Base-by-base conservation (phyloP, 2,113 vertebrate species). In the Erinaceus europaeus region DNA sequence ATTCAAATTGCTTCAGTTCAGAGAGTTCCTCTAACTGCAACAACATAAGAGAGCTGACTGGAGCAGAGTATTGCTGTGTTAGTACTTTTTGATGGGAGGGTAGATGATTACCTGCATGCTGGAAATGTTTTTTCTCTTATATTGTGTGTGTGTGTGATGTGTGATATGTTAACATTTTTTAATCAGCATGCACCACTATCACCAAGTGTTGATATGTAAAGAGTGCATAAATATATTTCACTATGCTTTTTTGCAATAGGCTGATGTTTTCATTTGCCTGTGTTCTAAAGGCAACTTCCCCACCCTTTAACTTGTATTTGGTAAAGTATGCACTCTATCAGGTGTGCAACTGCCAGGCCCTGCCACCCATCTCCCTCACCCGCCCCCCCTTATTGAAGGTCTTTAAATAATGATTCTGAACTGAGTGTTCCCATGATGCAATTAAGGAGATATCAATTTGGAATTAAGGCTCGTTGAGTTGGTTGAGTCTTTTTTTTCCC, bases 11-110 rank as follows among this genome's bases (percentile, higher is more conserved):
- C 36, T 61, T 89, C 62, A 6, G 5, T 57, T 57, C 6, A n/a
- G 74, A 53, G 68, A 76, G 36, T 10, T 44, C 32, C 46, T 82
- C 44, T 78, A n/a, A 25, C 25, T 11, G 9, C 1, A 20, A 68
- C 11, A n/a, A 9, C 55, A 11, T 0, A 2, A 36, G 13, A 1
- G 13, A 79, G 38, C 44, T 29, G 34, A n/a, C n/a, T 0, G 34
- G 8, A 61, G 21, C 0, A 36, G 4, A 5, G n/a, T 11, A n/a
- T 12, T 20, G 57, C 40, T 20, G 2, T 46, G 40, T 15, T 36
- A 34, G 50, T 4, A 44, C 8, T 74, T 74, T 38, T 38, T 82
- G 38, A 17, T 46, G 38, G 9, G 42, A 48, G 25, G 46, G 73
- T 14, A 62, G 42, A 48, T n/a, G 52, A 38, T 25, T 9, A 34